Percentiles rank a stretch among this genome's conserved stretches.
These are phyloP conservation scores for Scytalopus superciliaris DNA, from an alignment of 2,113 vertebrate genomes.

Conservation along the genomic window DNA sequence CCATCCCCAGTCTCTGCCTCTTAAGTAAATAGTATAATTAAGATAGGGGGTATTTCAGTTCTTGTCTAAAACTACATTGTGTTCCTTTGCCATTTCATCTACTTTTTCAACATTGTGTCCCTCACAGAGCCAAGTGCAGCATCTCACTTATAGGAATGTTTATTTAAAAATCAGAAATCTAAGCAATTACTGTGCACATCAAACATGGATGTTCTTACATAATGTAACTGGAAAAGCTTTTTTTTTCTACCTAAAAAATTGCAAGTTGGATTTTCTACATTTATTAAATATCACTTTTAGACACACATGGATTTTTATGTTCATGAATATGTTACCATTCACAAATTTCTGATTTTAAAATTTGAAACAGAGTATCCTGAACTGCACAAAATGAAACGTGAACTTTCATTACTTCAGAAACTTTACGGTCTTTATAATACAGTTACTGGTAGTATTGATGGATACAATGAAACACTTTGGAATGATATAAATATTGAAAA, in stretches of 20 bases:
- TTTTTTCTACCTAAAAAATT: background rate
- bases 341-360: background rate
- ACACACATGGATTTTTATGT: background rate
- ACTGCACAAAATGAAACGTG: slow-evolving; percentile 79
- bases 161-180: background rate
- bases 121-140: background rate
- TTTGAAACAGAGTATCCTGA: slow-evolving; percentile 78
- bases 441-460: slow-evolving; percentile 68
- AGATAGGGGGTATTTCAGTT: background rate
- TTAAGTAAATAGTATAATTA: background rate
- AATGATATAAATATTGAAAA: slow-evolving; percentile 79
- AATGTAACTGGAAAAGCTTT: background rate
- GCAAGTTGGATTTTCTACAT: background rate
- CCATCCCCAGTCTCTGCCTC: background rate
- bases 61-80: background rate
- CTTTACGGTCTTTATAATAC: slow-evolving; percentile 79
- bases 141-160: background rate
- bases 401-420: slow-evolving; percentile 80
- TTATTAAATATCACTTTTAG: background rate
- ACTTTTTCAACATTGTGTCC: background rate
- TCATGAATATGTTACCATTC: background rate
- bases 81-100: background rate
- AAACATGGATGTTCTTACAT: background rate
- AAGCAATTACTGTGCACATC: background rate
- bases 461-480: slow-evolving; percentile 82